These are phyloP conservation scores for Colius striatus DNA, from an alignment of 2,113 vertebrate species.

Conservation along the genomic window DNA sequence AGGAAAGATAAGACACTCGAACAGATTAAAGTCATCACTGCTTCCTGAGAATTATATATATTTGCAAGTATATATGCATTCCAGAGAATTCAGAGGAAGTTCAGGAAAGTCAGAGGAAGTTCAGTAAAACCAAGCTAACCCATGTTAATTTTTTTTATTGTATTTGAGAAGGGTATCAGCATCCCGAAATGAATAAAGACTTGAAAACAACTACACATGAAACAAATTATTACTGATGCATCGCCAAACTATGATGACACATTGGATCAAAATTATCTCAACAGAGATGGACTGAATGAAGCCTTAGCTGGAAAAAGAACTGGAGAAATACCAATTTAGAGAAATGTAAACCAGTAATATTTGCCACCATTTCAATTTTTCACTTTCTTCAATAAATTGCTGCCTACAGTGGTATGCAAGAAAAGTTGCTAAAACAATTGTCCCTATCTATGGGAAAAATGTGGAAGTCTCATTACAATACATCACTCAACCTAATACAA, in stretches of 20 bases:
- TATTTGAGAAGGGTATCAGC: background rate
- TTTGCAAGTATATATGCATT: background rate
- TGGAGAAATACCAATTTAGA: background rate
- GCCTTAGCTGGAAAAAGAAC: background rate
- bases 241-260: background rate
- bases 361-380: background rate
- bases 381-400: background rate
- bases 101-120: background rate
- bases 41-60: background rate
- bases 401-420: background rate
- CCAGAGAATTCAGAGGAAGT: background rate
- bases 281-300: background rate
- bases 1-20: background rate
- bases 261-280: background rate
- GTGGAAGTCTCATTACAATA: background rate
- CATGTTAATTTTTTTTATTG: background rate
- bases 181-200: background rate
- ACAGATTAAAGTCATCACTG: background rate
- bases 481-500: background rate
- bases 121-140: background rate
- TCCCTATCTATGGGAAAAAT: background rate
- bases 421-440: background rate
- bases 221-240: background rate
- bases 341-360: background rate
- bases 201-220: background rate